Evolutionary conservation across 1,140 invertebrate genomes (phyloP).

Genomic region (Trichonephila clavipes): DNA sequence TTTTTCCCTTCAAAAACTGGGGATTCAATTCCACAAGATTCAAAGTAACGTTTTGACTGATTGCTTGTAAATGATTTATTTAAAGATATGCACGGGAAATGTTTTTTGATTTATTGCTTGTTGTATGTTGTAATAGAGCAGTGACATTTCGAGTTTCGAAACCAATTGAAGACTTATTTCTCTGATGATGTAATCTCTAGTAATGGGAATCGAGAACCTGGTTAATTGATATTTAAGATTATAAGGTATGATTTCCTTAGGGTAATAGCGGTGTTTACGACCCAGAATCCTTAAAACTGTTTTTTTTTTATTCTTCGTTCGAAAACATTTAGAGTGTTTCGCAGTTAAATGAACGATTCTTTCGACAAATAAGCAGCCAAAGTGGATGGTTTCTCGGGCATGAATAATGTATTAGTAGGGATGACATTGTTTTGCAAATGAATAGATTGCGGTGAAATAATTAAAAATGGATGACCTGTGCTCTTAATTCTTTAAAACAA

Average conservation of each 20-base stretch:
- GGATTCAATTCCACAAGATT: neutral
- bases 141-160: neutral
- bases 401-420: conserved; percentile 3
- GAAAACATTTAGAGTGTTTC: neutral
- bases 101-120: neutral
- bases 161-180: neutral
- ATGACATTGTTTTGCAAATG: neutral
- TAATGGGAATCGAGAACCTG: neutral
- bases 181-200: neutral
- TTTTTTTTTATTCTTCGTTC: neutral
- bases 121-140: neutral
- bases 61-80: conserved; percentile 38
- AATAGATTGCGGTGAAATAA: neutral
- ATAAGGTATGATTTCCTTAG: neutral
- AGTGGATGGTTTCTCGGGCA: neutral
- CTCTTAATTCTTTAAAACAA: neutral
- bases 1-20: neutral
- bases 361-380: conserved; percentile 2
- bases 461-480: neutral
- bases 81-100: neutral
- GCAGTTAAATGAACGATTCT: neutral
- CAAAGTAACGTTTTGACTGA: neutral
- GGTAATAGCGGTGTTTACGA: neutral
- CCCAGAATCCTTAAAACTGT: neutral
- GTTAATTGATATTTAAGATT: conserved; percentile 28